Evolutionary conservation across 2,797 vertebrate species (phyloP).

Genomic region (Melopsittacus undulatus): DNA sequence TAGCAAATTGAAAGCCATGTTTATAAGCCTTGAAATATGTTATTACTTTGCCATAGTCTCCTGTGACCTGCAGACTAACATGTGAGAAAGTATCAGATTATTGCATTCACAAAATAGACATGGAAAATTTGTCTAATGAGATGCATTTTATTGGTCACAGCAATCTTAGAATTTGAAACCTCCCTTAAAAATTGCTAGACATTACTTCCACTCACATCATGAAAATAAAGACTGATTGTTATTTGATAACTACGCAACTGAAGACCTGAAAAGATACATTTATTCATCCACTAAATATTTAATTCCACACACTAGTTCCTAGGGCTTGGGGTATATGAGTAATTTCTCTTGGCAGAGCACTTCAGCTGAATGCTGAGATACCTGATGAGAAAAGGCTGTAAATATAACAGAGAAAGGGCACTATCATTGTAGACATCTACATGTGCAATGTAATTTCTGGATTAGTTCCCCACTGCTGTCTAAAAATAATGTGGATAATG

Average conservation of each 20-base stretch:
- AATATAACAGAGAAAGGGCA: background rate
- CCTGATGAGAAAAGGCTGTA: background rate
- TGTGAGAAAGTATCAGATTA: background rate
- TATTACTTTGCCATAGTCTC: background rate
- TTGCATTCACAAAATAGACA: background rate
- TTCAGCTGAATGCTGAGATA: background rate
- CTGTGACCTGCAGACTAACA: background rate
- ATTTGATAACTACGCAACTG: background rate
- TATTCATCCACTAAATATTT: background rate
- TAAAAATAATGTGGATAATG: accelerated
- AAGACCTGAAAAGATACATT: background rate
- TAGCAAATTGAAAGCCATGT: background rate
- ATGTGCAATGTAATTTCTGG: background rate
- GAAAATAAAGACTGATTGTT: background rate
- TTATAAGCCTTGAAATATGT: background rate
- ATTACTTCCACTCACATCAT: background rate
- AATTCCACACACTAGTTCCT: background rate
- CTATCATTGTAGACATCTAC: background rate
- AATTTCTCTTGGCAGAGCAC: background rate
- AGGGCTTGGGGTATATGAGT: accelerated
- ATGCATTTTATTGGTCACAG: background rate
- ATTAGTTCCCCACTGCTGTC: background rate
- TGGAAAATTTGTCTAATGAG: background rate
- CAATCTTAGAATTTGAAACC: background rate
- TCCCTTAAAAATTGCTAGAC: background rate